phyloP scores from a whole-genome alignment of 2,113 vertebrate species.

The Hippoglossus stenolepis region DNA sequence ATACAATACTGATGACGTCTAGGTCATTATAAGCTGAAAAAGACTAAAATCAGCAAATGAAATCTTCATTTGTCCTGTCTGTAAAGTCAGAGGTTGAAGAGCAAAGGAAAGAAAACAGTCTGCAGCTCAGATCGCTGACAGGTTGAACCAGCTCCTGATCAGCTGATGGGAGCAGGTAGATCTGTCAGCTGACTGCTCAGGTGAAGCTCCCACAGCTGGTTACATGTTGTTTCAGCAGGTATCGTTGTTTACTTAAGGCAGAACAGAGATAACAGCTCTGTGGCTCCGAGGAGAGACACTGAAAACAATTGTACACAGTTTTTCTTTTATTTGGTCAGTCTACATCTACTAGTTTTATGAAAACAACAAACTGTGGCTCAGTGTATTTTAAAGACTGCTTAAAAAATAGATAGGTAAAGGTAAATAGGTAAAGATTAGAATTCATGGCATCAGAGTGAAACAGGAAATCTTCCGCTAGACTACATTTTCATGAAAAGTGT shows the following conservation, averaged over 20 bases:
- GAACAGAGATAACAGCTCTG: conserved; percentile 6
- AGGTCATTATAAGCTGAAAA: too few relatives aligned
- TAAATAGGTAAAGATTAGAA: background rate
- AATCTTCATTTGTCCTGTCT: background rate
- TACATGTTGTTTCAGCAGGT: background rate
- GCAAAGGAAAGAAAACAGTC: background rate
- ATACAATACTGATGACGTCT: background rate
- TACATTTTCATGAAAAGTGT: too few relatives aligned
- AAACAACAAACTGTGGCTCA: background rate
- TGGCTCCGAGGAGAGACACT: background rate
- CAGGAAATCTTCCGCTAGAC: background rate
- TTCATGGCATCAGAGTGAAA: background rate
- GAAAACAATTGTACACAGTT: background rate
- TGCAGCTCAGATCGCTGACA: background rate
- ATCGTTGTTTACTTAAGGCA: conserved; percentile 53
- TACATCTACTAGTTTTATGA: background rate
- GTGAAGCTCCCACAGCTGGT: conserved; percentile 23
- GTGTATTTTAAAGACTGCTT: too few relatives aligned
- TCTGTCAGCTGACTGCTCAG: conserved; percentile 46
- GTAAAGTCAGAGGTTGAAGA: background rate
- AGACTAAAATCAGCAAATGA: background rate
- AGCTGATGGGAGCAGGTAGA: conserved; percentile 47
- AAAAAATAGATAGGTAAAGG: background rate
- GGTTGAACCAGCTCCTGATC: conserved; percentile 34
- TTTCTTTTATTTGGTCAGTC: background rate